Evolutionary conservation across 2,888 invertebrate species (phyloP), one percentile per base, ranked within the genome.

Genomic region (Napeogenes sylphis): DNA sequence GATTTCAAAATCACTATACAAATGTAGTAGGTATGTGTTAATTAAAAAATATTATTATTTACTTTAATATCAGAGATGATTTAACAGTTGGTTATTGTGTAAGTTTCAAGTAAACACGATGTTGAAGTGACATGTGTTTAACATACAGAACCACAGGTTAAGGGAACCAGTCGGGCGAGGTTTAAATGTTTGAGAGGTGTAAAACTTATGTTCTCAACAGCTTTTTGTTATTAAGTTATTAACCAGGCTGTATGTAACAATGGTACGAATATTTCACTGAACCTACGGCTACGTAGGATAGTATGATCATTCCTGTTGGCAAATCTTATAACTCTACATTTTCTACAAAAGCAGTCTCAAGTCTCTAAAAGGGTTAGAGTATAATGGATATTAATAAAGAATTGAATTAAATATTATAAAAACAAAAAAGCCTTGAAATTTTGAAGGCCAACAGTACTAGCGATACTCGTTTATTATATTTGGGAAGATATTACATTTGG

Each of bases 381-480:
- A 21, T 21, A 21, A 21, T 38, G 38, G 5, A 38, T 38, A 38
- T 38, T 38, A 8, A 38, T 6, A 38, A 6, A 38, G 4, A 38
- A 38, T 38, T 21, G 21, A 21, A 8, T 38, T 38, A 38, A 6
- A 38, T 1, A n/a, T n/a, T n/a, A n/a, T n/a, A n/a, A n/a, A 38
- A 38, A 38, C 4, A 63, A 6, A 60, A 55, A 57, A 63, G 55
- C 56, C 57, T 70, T 64, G 67, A 67, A 53, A 59, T 59, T 60
- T 66, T 59, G 77, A 81, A 81, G 81, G 78, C 74, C 78, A 74
- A 67, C 68, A 45, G 57, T 58, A 62, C 54, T 55, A 35, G 61
- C 51, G 21, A 65, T 59, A 68, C 63, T 62, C 56, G 66, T 68
- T 66, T 58, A 58, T 62, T 62, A 64, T 51, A 64, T 62, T 66